These are phyloP conservation scores for Gasterosteus aculeatus DNA, from an alignment of 2,113 vertebrate species.

Conservation along the genomic window DNA sequence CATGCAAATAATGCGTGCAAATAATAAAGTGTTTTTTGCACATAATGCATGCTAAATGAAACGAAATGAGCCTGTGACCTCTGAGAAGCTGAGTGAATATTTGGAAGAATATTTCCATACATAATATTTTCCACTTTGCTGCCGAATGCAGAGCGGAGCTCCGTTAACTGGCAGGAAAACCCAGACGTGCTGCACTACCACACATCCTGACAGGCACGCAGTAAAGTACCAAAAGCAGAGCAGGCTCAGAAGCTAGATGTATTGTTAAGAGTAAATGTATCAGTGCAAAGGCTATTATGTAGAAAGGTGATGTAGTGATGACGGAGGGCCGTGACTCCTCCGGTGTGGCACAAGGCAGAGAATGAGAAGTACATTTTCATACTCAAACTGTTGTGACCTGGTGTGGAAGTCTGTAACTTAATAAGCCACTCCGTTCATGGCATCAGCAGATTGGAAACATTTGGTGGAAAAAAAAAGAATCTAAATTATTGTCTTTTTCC, in stretches of 20 bases:
- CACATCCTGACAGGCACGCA: conserved; percentile 51
- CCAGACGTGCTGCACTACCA: conserved; percentile 52
- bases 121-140: conserved; percentile 70
- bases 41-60: neutral
- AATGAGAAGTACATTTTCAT: conserved; percentile 42
- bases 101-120: conserved; percentile 61
- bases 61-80: conserved; percentile 29
- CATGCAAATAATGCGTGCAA: no score
- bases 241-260: conserved; percentile 29
- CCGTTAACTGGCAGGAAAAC: conserved; percentile 57
- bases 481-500: conserved; percentile 73
- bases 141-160: conserved; percentile 41
- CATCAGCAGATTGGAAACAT: conserved; percentile 65
- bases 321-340: conserved; percentile 30
- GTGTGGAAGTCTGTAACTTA: conserved; percentile 63
- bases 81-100: conserved; percentile 44
- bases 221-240: conserved; percentile 51
- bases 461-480: conserved; percentile 58
- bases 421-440: conserved; percentile 63
- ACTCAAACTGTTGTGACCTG: conserved; percentile 52
- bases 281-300: conserved; percentile 12
- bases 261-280: conserved; percentile 27
- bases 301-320: conserved; percentile 34
- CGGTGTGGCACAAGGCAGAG: conserved; percentile 7
- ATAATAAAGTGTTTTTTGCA: conserved; percentile 5